phyloP scores from a whole-genome alignment of 2,888 invertebrate genomes.

The Diplazon laetatorius region DNA sequence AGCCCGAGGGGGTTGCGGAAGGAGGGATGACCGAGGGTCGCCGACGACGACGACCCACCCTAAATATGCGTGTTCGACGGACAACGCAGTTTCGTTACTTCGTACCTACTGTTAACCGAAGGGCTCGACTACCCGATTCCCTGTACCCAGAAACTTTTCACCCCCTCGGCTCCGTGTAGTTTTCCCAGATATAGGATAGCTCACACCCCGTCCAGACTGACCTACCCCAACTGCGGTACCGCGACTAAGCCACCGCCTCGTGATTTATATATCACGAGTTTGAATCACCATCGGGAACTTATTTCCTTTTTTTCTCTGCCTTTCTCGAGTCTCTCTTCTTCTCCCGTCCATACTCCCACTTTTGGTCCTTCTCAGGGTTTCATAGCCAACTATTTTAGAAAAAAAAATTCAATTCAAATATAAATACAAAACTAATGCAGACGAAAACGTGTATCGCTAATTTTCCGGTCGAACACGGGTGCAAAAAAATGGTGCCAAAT shows the following conservation, averaged over 20 bases:
- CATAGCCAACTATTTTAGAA: too few relatives aligned
- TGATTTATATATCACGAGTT: conserved; percentile 80
- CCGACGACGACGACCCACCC: conserved; percentile 74
- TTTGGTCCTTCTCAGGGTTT: conserved; percentile 51
- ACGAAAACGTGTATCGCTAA: neutral
- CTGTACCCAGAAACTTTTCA: conserved; percentile 77
- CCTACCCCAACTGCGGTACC: conserved; percentile 75
- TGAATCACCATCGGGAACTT: conserved; percentile 69
- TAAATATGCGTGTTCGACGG: conserved; percentile 80
- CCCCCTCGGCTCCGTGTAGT: conserved; percentile 68
- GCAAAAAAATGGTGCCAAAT: conserved; percentile 3
- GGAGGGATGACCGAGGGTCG: conserved; percentile 27
- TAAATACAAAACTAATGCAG: neutral
- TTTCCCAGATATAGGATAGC: conserved; percentile 22
- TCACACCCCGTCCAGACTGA: conserved; percentile 71
- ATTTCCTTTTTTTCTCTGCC: neutral
- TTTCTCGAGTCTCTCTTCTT: conserved; percentile 54
- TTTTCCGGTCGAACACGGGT: neutral
- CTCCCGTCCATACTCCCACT: conserved; percentile 70
- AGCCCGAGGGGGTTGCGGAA: conserved; percentile 39
- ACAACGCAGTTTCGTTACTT: conserved; percentile 55
- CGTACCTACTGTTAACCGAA: conserved; percentile 19
- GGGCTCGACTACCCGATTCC: conserved; percentile 47
- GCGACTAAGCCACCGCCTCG: conserved; percentile 65
- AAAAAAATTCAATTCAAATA: neutral